A percentile compares a stretch with the other conserved stretches of the same genome.
Conservation (phyloP, 2,888 invertebrate species). For the Ormia ochracea region DNA sequence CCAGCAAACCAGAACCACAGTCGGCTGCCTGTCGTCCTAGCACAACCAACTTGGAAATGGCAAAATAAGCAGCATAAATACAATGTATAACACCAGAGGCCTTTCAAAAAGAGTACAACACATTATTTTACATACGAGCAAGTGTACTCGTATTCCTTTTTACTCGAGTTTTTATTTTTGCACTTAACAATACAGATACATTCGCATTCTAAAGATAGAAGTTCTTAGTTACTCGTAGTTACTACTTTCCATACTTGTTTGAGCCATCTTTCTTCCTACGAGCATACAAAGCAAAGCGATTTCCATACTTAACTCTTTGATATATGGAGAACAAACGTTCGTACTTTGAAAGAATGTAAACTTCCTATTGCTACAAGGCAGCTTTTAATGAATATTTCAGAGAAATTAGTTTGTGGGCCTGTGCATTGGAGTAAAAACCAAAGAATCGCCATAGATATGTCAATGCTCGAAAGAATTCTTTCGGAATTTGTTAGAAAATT, state of each 20-base stretch:
- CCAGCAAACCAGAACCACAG: conserved; percentile 43
- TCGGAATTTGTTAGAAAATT: too few relatives aligned
- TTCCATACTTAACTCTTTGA: conserved; percentile 21
- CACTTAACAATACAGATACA: background rate
- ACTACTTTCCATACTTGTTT: conserved; percentile 35
- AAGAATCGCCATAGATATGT: too few relatives aligned
- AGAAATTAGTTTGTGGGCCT: too few relatives aligned
- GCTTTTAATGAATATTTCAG: too few relatives aligned
- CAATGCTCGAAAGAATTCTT: too few relatives aligned
- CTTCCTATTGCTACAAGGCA: background rate
- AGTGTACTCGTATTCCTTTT: background rate
- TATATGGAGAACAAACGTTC: background rate
- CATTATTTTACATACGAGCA: conserved; percentile 36
- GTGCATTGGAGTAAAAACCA: too few relatives aligned
- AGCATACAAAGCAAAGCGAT: conserved; percentile 8
- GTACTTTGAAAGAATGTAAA: background rate
- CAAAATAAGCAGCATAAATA: background rate
- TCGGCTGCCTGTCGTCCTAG: background rate
- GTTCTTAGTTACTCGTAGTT: conserved; percentile 13
- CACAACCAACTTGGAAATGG: conserved; percentile 6
- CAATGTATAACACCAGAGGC: conserved; percentile 37
- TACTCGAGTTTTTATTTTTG: background rate
- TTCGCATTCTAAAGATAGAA: conserved; percentile 1
- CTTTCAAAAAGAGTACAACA: conserved; percentile 27
- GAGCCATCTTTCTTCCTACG: conserved; percentile 21